Evolutionary conservation across 2,888 invertebrate species (phyloP).

Genomic region (Caenorhabditis macrosperma): DNA sequence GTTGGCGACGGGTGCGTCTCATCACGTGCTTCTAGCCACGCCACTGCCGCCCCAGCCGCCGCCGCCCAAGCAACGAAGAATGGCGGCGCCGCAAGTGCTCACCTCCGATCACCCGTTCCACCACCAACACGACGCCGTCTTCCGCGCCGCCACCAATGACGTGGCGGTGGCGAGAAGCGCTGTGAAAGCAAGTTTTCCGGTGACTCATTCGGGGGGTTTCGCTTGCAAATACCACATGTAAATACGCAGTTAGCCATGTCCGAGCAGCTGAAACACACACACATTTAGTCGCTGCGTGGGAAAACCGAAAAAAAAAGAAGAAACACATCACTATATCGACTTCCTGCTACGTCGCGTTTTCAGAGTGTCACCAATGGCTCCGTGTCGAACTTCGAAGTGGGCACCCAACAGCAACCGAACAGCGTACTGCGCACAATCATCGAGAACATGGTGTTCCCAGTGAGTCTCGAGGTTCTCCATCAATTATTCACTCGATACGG

Average conservation of each 20-base stretch:
- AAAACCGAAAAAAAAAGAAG: neutral
- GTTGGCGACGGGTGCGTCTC: constrained; percentile 58
- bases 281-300: neutral
- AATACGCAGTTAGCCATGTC: neutral
- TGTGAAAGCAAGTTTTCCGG: constrained; percentile 31
- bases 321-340: no score
- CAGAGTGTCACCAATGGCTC: constrained; percentile 60
- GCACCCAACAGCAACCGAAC: constrained; percentile 83
- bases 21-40: constrained; percentile 56
- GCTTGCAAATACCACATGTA: neutral
- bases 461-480: constrained; percentile 94
- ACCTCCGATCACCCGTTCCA: constrained; percentile 46
- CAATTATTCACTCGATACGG: constrained; percentile 98
- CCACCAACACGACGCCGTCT: constrained; percentile 32
- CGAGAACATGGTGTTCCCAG: constrained; percentile 98
- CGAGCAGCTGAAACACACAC: neutral
- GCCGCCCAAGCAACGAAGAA: constrained; percentile 37
- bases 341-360: neutral
- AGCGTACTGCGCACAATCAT: constrained; percentile 96
- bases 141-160: constrained; percentile 24
- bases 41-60: constrained; percentile 43
- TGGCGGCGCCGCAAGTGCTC: constrained; percentile 53
- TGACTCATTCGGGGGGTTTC: neutral
- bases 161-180: constrained; percentile 21
- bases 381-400: constrained; percentile 86